Percentiles rank a stretch among this genome's conserved stretches.
Conservation (phyloP, 2,113 vertebrate genomes). For the Cnemophilus loriae region DNA sequence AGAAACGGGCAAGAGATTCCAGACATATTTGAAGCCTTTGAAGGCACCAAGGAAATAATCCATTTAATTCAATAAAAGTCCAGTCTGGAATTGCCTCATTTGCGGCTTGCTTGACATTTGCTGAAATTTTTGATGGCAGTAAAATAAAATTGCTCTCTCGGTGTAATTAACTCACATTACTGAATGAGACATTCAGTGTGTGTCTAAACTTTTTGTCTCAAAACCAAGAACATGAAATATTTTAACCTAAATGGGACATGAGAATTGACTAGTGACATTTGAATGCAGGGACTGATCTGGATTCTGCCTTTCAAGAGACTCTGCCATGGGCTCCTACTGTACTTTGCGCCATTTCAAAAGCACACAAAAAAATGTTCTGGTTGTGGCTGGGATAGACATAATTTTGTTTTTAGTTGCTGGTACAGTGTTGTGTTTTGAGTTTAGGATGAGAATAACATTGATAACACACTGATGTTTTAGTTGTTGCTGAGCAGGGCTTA, state of each 20-base stretch:
- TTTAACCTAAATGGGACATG: not conserved
- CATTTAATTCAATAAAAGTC: conserved; percentile 25
- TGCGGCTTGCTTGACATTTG: conserved; percentile 37
- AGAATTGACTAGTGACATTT: not conserved
- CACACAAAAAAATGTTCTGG: not conserved
- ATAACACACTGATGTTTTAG: not conserved
- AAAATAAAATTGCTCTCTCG: not conserved
- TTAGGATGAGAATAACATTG: not conserved
- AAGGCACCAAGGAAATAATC: conserved; percentile 53
- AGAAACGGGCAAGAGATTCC: conserved; percentile 25
- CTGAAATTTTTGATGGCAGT: conserved; percentile 14
- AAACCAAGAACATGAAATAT: not conserved
- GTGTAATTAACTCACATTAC: conserved; percentile 1
- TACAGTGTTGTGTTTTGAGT: not conserved
- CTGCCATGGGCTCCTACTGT: not conserved
- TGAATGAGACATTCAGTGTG: not conserved
- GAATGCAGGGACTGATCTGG: not conserved
- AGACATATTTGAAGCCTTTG: conserved; percentile 28
- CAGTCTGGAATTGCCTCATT: conserved; percentile 8
- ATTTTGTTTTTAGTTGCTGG: not conserved
- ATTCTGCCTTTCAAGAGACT: not conserved
- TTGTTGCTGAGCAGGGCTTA: not conserved
- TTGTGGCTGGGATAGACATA: not conserved
- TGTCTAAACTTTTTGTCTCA: not conserved
- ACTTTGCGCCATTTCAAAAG: not conserved